Evolutionary conservation across 2,888 invertebrate species (phyloP).

Genomic region (Drosophila subquinaria): DNA sequence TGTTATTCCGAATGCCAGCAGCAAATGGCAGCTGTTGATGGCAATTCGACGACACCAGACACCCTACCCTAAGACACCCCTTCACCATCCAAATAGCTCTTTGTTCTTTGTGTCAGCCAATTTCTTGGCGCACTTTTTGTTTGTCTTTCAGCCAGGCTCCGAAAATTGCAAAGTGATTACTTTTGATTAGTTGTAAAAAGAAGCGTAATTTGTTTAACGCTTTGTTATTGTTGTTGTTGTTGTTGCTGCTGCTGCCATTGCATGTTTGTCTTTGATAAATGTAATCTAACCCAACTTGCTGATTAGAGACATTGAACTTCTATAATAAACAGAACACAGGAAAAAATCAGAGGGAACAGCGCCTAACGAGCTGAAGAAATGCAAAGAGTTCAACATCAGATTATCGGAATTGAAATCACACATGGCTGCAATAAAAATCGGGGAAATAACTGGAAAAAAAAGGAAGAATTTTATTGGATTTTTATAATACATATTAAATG

Average conservation of each 20-base stretch:
- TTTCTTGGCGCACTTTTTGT: conserved; percentile 72
- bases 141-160: conserved; percentile 67
- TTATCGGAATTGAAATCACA: background rate
- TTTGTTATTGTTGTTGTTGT: conserved; percentile 31
- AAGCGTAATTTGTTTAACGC: conserved; percentile 77
- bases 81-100: conserved; percentile 32
- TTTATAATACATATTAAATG: background rate
- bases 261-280: conserved; percentile 72
- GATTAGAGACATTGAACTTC: conserved; percentile 69
- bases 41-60: conserved; percentile 40
- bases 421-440: background rate
- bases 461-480: background rate
- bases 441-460: background rate
- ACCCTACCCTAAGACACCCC: background rate
- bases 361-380: conserved; percentile 56
- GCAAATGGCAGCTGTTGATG: conserved; percentile 76
- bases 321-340: conserved; percentile 33
- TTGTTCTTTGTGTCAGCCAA: conserved; percentile 68
- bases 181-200: conserved; percentile 82
- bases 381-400: conserved; percentile 2
- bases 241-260: conserved; percentile 26
- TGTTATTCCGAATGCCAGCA: conserved; percentile 68
- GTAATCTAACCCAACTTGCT: conserved; percentile 65
- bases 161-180: conserved; percentile 82
- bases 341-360: background rate